Percentiles rank a stretch among this genome's conserved stretches.
Conservation (phyloP, 2,888 invertebrate genomes). For the Agonopterix subpropinquella region DNA sequence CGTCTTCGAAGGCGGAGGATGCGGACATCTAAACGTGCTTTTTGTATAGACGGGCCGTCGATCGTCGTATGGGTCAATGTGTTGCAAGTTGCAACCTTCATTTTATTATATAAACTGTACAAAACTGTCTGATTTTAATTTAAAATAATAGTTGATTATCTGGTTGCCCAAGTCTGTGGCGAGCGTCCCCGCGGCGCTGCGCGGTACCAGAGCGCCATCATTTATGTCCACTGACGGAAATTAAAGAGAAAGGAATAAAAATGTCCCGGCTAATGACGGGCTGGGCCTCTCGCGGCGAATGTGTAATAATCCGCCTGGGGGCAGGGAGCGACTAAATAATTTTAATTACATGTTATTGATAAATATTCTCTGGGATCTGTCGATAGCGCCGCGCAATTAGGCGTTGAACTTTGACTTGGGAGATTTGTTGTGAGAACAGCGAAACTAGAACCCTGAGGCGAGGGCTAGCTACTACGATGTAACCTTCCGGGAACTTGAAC, state of each 20-base stretch:
- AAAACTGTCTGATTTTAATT: neutral
- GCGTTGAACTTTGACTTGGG: constrained; percentile 63
- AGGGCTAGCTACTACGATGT: constrained; percentile 11
- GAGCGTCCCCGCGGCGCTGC: constrained; percentile 51
- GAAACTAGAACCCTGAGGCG: constrained; percentile 49
- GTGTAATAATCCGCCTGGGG: constrained; percentile 69
- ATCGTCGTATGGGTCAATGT: no score
- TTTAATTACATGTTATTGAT: constrained; percentile 76
- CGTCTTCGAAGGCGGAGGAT: no score
- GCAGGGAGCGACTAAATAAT: constrained; percentile 48
- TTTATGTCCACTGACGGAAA: constrained; percentile 68
- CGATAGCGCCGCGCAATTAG: constrained; percentile 69
- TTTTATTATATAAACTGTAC: no score
- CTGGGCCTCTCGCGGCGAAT: constrained; percentile 67
- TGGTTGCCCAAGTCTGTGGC: constrained; percentile 15
- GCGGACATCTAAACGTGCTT: no score
- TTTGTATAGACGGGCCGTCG: no score
- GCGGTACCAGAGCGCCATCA: constrained; percentile 62
- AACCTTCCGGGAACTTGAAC: neutral
- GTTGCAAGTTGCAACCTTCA: no score
- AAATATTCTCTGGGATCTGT: constrained; percentile 64
- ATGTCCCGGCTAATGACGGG: constrained; percentile 67
- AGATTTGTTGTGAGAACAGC: constrained; percentile 70
- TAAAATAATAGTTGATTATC: neutral
- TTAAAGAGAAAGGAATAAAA: constrained; percentile 72